These are phyloP conservation scores for Candoia aspera DNA, from an alignment of 2,113 vertebrate species.

Conservation along the genomic window DNA sequence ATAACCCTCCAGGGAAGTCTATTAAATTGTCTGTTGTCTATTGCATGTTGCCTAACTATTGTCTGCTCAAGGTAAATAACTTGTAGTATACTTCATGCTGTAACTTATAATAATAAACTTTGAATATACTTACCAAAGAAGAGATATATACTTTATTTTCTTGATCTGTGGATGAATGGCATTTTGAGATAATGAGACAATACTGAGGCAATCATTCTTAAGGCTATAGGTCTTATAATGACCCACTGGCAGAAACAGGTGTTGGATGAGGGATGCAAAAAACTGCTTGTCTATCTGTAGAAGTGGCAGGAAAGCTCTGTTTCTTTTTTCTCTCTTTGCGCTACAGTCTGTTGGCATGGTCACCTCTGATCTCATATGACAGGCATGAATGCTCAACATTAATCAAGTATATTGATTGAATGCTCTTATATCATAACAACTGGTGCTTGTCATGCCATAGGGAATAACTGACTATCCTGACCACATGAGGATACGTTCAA, in stretches of 20 bases:
- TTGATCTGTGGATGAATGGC: background rate
- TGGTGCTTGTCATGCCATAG: background rate
- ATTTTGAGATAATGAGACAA: background rate
- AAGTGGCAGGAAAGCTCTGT: background rate
- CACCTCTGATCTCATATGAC: background rate
- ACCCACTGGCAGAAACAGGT: background rate
- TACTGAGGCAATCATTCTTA: background rate
- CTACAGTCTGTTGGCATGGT: background rate
- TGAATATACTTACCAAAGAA: background rate
- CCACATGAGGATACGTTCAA: background rate
- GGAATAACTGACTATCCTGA: background rate
- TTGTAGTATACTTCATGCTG: background rate
- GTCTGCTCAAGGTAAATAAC: background rate
- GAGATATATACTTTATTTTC: background rate
- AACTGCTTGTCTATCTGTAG: background rate
- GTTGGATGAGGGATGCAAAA: background rate
- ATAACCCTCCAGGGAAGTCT: background rate
- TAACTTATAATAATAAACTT: background rate
- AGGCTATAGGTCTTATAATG: background rate
- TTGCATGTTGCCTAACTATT: background rate
- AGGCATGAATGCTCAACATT: background rate
- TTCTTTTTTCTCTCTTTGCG: background rate
- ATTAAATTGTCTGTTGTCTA: background rate
- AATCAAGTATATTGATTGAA: conserved; percentile 1
- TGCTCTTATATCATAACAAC: background rate